Conservation (phyloP, 1,140 invertebrate genomes). For the Leptopilina clavipes region DNA sequence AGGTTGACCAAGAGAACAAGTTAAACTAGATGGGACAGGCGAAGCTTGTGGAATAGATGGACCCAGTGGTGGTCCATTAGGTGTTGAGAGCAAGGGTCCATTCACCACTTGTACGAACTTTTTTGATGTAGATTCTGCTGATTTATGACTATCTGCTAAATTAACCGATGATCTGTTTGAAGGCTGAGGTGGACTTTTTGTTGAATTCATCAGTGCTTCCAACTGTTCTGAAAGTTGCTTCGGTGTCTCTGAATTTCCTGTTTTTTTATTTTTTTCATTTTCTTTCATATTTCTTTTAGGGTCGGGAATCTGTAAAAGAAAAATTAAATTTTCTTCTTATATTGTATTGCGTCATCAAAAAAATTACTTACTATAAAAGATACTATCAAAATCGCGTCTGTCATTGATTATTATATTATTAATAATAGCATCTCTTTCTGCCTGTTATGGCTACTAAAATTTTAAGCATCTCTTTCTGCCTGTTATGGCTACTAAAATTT, state of each 20-base stretch:
- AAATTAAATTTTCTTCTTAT: neutral
- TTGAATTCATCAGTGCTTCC: conserved; percentile 60
- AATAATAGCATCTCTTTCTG: too few species aligned
- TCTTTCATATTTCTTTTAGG: neutral
- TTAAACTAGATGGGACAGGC: conserved; percentile 35
- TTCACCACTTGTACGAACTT: conserved; percentile 38
- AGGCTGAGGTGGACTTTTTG: neutral
- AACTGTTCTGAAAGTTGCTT: conserved; percentile 62
- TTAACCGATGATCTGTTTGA: conserved; percentile 12
- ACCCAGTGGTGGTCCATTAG: conserved; percentile 41
- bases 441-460: too few species aligned
- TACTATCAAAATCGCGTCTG: too few species aligned
- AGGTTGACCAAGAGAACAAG: too few species aligned
- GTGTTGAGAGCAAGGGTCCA: conserved; percentile 32
- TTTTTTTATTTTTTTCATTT: neutral
- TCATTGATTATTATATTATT: too few species aligned
- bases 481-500: too few species aligned
- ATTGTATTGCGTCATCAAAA: too few species aligned
- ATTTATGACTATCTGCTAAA: conserved; percentile 49
- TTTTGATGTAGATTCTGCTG: conserved; percentile 18
- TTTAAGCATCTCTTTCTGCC: too few species aligned
- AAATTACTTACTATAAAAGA: too few species aligned
- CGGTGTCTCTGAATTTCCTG: conserved; percentile 46
- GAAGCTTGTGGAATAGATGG: conserved; percentile 46
- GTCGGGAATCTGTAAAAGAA: neutral